Evolutionary conservation across 92 coral and sea anemone genomes (phyloP), one percentile per base, ranked within the genome.

Genomic region (Epizoanthus rinbou): DNA sequence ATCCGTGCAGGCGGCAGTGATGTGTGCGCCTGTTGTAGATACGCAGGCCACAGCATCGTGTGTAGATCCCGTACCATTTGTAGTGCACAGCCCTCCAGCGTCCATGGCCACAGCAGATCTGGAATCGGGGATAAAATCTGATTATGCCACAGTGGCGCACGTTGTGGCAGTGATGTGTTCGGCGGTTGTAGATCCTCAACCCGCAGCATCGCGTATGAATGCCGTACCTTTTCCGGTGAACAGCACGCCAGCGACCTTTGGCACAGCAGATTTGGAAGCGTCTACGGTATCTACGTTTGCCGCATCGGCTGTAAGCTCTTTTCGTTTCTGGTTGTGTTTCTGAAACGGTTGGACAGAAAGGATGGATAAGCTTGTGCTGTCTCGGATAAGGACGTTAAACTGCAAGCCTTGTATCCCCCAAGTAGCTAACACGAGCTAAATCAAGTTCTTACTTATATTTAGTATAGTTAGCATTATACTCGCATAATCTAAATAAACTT

Each of bases 191-290:
- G 68, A 63, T 63, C 68, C 22, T 18, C 25, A 63, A 25, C 1
- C 68, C 68, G 19, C 68, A 63, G 68, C 68, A 63, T 0, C 68
- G 68, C 1, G 68, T 60, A 25, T 23, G 1, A 25, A 2, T 0
- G 66, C 68, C 68, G 28, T 63, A 63, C 68, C 37, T n/a, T 63
- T 63, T 63, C 28, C 14, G 0, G 68, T 63, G 68, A 63, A 63
- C 37, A n/a, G 17, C 68, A 6, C 35, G 23, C 25, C 24, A 19
- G 31, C 4, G 23, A 2, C 68, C 68, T 25, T 63, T 63, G 24
- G 68, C 35, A 25, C 68, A 63, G 68, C 68, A 63, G 31, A 63
- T 63, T n/a, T 19, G 5, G 11, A 15, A 5, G 13, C 0, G 0
- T 13, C 37, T 23, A 7, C 28, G 23, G 14, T 63, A 63, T 5